Base-by-base conservation (phyloP, 1,140 invertebrate species). In the Lasioglossum albipes region DNA sequence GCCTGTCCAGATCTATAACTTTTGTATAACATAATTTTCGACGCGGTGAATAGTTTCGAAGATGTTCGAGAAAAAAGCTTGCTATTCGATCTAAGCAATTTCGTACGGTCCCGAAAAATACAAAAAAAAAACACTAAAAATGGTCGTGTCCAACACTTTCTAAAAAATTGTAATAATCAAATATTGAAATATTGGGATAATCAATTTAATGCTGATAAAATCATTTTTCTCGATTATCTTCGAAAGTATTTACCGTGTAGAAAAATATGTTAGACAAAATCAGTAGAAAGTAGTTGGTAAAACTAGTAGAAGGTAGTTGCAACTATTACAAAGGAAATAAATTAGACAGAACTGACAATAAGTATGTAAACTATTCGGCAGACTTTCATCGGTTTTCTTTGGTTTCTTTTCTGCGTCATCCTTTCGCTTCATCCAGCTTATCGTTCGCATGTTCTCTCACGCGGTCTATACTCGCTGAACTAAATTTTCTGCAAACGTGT, bases 381-480 rank as follows among this genome's bases (percentile, higher is more conserved):
- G 62, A 54, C 41, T 70, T 41, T 12, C n/a, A 16, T 13, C 9
- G n/a, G 57, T 54, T 57, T 13, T 45, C 54, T 41, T 69, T 52
- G 6, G 57, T 59, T 10, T 72, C 22, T 31, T 71, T 82, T 69
- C 72, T 52, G 0, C 49, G 22, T 13, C 52, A 18, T 54, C 18
- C 9, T 31, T 76, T 69, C 54, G 57, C 66, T 83, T 76, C 12
- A 42, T 78, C 10, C 22, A 69, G 81, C 81, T 84, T 45, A 62
- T 65, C n/a, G 16, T 75, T 84, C 80, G 76, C 82, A 84, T 76
- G 66, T 54, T 68, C 49, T 66, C 57, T 57, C 52, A 27, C 31
- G 18, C 0, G 41, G 59, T 69, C 79, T 57, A 52, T 66, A 16
- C 41, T 65, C 20, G 49, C 1, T 31, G 6, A 75, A 16, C 64